These are phyloP conservation scores for Pangasius djambal DNA, from an alignment of 2,797 vertebrate genomes.

Conservation along the genomic window DNA sequence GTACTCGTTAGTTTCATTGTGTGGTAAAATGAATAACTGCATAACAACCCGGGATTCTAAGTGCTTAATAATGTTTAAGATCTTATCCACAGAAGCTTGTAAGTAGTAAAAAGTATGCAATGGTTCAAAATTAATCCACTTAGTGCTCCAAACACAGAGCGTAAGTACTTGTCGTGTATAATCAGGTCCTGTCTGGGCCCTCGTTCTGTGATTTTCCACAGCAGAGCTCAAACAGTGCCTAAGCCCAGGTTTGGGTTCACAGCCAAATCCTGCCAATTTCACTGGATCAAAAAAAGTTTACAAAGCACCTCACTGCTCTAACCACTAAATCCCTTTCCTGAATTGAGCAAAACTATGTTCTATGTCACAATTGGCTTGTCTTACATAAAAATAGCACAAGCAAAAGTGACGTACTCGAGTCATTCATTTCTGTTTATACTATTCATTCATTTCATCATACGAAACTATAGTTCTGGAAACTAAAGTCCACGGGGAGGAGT, in stretches of 20 bases:
- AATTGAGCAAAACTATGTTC: not conserved
- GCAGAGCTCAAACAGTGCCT: not conserved
- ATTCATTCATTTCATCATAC: not conserved
- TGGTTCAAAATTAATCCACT: not conserved
- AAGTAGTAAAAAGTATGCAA: not conserved
- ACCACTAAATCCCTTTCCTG: not conserved
- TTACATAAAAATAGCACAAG: not conserved
- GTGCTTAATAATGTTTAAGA: not conserved
- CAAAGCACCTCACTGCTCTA: constrained; percentile 24
- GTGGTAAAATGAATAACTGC: not conserved
- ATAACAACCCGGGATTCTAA: not conserved
- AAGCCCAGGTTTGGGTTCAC: constrained; percentile 12
- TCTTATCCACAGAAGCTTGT: not conserved
- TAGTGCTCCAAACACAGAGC: not conserved
- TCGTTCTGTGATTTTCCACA: constrained; percentile 11
- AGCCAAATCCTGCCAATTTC: constrained; percentile 31
- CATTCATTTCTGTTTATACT: not conserved
- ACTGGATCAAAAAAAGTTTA: constrained; percentile 20
- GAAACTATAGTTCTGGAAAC: not conserved
- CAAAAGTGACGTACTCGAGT: not conserved
- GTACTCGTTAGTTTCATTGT: not conserved
- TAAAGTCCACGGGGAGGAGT: not conserved
- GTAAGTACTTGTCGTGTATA: not conserved
- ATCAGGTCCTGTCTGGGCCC: not conserved
- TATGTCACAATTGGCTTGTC: not conserved